A percentile compares a stretch with the other conserved stretches of the same genome.
These are phyloP conservation scores for Sebastes minor DNA, from an alignment of 2,797 vertebrate species.

Conservation along the genomic window DNA sequence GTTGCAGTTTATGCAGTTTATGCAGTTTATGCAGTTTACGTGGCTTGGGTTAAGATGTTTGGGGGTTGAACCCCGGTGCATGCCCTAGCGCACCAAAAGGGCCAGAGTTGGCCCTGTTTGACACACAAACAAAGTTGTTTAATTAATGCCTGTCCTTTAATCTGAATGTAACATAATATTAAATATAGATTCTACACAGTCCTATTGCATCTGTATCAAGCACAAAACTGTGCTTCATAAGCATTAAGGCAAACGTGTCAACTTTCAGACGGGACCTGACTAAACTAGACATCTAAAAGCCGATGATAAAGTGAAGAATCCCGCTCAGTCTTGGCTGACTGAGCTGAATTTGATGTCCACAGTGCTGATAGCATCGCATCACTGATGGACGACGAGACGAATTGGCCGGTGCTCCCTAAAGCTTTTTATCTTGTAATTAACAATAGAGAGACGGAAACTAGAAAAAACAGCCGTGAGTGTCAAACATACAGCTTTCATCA, in stretches of 20 bases:
- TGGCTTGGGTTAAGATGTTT: no score
- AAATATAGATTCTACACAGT: neutral
- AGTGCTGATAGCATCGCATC: constrained; percentile 42
- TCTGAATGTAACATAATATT: constrained; percentile 1
- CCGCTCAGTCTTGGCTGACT: neutral
- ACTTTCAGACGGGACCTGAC: neutral
- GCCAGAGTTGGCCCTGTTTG: neutral
- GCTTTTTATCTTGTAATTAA: constrained; percentile 59
- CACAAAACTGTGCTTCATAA: neutral
- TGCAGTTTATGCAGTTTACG: no score
- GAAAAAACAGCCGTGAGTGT: constrained; percentile 37
- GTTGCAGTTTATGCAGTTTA: no score
- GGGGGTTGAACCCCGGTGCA: no score
- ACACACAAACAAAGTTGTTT: neutral
- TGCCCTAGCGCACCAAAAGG: no score
- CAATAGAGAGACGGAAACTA: constrained; percentile 31
- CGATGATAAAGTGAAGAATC: neutral
- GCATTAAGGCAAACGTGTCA: neutral
- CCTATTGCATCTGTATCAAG: neutral
- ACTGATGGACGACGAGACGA: neutral
- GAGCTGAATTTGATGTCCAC: constrained; percentile 42
- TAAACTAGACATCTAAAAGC: constrained; percentile 7
- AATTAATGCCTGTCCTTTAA: neutral
- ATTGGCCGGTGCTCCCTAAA: constrained; percentile 24
- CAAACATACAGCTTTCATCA: constrained; percentile 48